Evolutionary conservation across 2,113 vertebrate species (phyloP).

Genomic region (Daubentonia madagascariensis): DNA sequence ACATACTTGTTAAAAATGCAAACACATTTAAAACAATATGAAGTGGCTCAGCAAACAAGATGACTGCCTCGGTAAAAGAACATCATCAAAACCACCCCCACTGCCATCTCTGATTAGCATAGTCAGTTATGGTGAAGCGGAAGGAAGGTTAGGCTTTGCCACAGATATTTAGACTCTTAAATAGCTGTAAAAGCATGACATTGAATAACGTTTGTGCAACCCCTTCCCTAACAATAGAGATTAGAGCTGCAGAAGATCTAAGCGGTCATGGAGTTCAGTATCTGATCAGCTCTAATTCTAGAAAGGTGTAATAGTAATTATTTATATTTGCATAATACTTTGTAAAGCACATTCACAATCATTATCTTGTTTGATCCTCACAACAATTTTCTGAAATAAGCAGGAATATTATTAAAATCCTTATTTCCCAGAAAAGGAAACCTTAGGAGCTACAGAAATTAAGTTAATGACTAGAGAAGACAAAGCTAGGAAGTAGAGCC

Average conservation of each 20-base stretch:
- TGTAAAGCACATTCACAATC: background rate
- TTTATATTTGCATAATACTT: slow-evolving; percentile 48
- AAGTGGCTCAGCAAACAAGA: background rate
- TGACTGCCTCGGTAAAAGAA: background rate
- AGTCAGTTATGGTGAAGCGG: background rate
- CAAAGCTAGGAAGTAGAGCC: background rate
- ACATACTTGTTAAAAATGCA: background rate
- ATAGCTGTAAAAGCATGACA: background rate
- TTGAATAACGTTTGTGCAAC: background rate
- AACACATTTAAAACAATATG: background rate
- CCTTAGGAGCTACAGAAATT: background rate
- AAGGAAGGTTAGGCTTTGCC: background rate
- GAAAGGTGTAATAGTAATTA: slow-evolving; percentile 40
- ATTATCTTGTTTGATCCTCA: background rate
- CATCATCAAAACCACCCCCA: background rate
- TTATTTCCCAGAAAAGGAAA: background rate
- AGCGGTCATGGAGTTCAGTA: background rate
- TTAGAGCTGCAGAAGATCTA: slow-evolving; percentile 6
- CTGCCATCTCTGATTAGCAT: background rate
- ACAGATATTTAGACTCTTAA: slow-evolving; percentile 48
- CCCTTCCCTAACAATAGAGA: slow-evolving; percentile 32
- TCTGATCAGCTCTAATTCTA: slow-evolving; percentile 50
- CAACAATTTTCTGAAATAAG: slow-evolving; percentile 11
- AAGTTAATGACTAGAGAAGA: background rate
- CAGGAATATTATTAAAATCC: background rate